Base-by-base conservation (phyloP, 2,797 vertebrate species). In the Labroides dimidiatus region DNA sequence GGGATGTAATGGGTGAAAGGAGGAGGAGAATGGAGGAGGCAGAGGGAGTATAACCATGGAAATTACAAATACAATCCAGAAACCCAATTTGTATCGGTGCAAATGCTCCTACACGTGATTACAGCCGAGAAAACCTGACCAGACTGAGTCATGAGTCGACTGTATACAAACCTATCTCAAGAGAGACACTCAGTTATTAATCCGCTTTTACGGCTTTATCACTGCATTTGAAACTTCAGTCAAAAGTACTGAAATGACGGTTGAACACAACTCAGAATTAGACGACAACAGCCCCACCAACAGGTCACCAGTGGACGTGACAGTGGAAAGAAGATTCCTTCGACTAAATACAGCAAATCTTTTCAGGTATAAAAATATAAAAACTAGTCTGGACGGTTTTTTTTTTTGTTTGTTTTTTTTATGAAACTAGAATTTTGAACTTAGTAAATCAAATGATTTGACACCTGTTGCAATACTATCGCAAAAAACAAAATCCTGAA, bases 41-140 rank as follows among this genome's bases (percentile, higher is more conserved):
- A 13, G 60, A 65, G 21, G 45, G 20, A 73, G 77, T 27, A 77
- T 76, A 79, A 30, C 74, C 60, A 71, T 58, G 71, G 74, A 79
- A 86, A 87, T 84, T 84, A 77, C 72, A 86, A 86, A 86, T 64
- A 47, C 72, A 78, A 82, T 82, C 61, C 77, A 49, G 36, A 75
- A 44, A 79, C 44, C 58, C 77, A 87, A 79, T 84, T 82, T 82
- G 56, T 50, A 73, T 68, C 27, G 4, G 33, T 36, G 64, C 41
- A 79, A 87, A 82, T 23, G 62, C 56, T 75, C 70, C 45, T 17
- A 77, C 53, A 14, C 58, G 74, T 43, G 54, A 83, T 83, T 78
- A 59, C 72, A 72, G 42, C 24, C 43, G 58, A 78, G 60, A 63
- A 67, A 74, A 77, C 36, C 23, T 51, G 50, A 62, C 10, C 2